Base-by-base conservation (phyloP, 35 echinoderm and acorn worm genomes). In the Lytechinus pictus region DNA sequence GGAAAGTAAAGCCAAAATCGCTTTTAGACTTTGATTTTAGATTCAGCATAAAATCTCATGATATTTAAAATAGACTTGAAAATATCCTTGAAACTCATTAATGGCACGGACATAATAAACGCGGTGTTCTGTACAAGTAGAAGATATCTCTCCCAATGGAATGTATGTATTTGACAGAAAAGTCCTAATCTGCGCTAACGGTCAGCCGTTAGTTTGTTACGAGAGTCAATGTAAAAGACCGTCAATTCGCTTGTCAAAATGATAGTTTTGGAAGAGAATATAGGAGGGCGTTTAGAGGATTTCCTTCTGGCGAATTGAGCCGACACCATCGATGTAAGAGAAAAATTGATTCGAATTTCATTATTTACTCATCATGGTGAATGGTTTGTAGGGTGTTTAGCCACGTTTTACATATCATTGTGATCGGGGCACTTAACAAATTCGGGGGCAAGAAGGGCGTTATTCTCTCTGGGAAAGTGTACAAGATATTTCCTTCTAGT, bases 321-420 rank as follows among this genome's bases (percentile, higher is more conserved):
- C 16, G 12, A 16, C 66, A 5, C 4, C 66, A 4, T n/a, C 66
- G 16, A 79, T n/a, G 14, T 24, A 79, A 21, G 19, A 24, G 66
- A 24, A 7, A 14, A n/a, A 79, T 79, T 79, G 66, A 79, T 24
- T 79, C 66, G 16, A 79, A 79, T 24, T 79, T 79, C 66, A 79
- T 79, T 79, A 79, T 79, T 79, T 79, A 16, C 66, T 79, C 66
- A 79, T 79, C 66, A 79, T 79, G 66, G 66, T 19, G 66, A 79
- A 79, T 16, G 66, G 66, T n/a, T n/a, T n/a, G 66, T 58, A 7
- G 19, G 66, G 66, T 79, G 66, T 4, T 16, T 24, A 5, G 21
- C 66, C 66, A n/a, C 66, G n/a, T 44, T 44, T 44, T 44, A 44
- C 33, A 44, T 44, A 44, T 44, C 33, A 44, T 44, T 44, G 33